These are phyloP conservation scores for Tetraodon nigroviridis DNA, from an alignment of 2,113 vertebrate species.

Conservation along the genomic window DNA sequence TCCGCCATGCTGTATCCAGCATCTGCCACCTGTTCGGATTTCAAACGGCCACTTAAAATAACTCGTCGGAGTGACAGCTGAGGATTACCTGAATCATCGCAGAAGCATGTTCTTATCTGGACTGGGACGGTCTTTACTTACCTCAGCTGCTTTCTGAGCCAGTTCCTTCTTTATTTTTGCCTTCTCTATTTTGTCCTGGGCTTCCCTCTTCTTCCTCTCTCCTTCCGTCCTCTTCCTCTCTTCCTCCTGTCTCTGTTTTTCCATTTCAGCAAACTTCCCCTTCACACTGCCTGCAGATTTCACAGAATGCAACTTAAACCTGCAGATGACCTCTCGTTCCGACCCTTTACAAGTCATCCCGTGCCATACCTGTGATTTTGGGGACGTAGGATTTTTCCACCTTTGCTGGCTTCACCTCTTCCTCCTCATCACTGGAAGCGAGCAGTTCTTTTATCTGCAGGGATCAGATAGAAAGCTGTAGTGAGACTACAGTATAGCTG, in stretches of 20 bases:
- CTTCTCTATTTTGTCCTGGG: slow-evolving; percentile 91
- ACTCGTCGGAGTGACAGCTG: slow-evolving; percentile 49
- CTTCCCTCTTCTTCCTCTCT: slow-evolving; percentile 86
- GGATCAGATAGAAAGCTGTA: slow-evolving; percentile 50
- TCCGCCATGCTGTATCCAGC: slow-evolving; percentile 31
- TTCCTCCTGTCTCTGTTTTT: slow-evolving; percentile 90
- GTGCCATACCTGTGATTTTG: slow-evolving; percentile 90
- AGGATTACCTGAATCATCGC: slow-evolving; percentile 59
- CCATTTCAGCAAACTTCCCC: slow-evolving; percentile 97
- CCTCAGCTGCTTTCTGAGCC: slow-evolving; percentile 88
- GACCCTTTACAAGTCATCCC: not conserved
- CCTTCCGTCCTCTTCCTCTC: slow-evolving; percentile 86
- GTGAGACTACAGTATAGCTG: slow-evolving; percentile 65
- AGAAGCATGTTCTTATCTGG: slow-evolving; percentile 30
- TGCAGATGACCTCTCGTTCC: slow-evolving; percentile 8
- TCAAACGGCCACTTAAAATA: slow-evolving; percentile 54
- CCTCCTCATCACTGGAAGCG: slow-evolving; percentile 91
- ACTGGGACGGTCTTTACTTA: slow-evolving; percentile 70
- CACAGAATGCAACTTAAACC: slow-evolving; percentile 15
- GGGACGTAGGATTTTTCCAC: slow-evolving; percentile 93
- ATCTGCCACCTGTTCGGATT: slow-evolving; percentile 47
- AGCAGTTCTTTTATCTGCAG: slow-evolving; percentile 88
- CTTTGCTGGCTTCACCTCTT: slow-evolving; percentile 80
- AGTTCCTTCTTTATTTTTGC: slow-evolving; percentile 93
- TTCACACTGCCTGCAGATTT: slow-evolving; percentile 87